Evolutionary conservation across 2,113 vertebrate genomes (phyloP).

Genomic region (Oreotragus oreotragus): DNA sequence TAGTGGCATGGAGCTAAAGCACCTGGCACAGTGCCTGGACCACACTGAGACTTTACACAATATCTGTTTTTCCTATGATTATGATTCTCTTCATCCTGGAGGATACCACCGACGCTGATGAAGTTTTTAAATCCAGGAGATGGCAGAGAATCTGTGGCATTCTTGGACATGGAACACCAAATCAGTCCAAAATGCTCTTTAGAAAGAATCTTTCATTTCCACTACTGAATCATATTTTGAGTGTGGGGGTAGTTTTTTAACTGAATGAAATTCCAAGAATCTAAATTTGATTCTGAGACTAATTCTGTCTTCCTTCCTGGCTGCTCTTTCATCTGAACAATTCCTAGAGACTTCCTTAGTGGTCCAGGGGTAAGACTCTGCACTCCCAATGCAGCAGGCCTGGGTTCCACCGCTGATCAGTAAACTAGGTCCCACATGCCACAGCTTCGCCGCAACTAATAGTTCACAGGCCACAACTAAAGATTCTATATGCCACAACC

Average conservation of each 20-base stretch:
- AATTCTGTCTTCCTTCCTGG: background rate
- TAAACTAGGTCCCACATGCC: background rate
- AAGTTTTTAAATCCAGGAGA: background rate
- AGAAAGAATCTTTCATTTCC: background rate
- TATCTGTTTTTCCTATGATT: background rate
- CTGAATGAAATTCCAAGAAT: background rate
- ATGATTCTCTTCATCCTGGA: background rate
- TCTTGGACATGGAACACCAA: background rate
- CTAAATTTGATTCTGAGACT: background rate
- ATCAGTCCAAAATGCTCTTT: background rate
- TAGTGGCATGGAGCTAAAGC: background rate
- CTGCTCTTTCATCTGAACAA: background rate
- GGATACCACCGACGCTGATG: background rate
- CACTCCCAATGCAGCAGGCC: background rate
- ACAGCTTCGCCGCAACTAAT: background rate
- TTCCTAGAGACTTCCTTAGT: background rate
- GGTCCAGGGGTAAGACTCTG: background rate
- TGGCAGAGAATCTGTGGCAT: background rate
- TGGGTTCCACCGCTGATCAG: accelerated
- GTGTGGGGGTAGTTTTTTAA: background rate
- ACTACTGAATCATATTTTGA: background rate
- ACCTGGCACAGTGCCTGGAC: too few relatives aligned
- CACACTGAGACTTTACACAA: background rate
- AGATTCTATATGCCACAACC: background rate
- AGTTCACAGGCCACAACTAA: too few relatives aligned